These are phyloP conservation scores for Noctua fimbriata DNA, from an alignment of 2,888 invertebrate species.

Conservation along the genomic window DNA sequence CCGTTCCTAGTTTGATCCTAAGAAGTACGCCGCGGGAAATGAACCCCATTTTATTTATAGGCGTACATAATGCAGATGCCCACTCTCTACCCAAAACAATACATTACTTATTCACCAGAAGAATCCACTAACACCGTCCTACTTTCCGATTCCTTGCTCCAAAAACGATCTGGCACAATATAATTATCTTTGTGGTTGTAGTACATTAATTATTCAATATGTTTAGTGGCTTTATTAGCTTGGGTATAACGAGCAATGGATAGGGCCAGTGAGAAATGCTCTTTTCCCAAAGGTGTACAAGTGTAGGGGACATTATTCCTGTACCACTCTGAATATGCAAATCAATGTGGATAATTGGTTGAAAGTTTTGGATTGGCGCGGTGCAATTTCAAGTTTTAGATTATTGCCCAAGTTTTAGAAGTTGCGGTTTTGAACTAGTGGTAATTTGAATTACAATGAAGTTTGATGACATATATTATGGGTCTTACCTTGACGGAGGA, in stretches of 20 bases:
- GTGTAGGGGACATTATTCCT: constrained; percentile 53
- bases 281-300: constrained; percentile 63
- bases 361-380: constrained; percentile 62
- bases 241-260: constrained; percentile 78
- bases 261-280: constrained; percentile 48
- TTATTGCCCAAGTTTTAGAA: constrained; percentile 67
- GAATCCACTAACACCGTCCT: constrained; percentile 58
- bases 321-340: constrained; percentile 67
- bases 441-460: constrained; percentile 68
- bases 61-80: constrained; percentile 51
- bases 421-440: constrained; percentile 63
- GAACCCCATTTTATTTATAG: constrained; percentile 48
- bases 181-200: constrained; percentile 71
- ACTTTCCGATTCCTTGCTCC: constrained; percentile 63
- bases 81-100: constrained; percentile 58
- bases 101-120: constrained; percentile 67
- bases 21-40: constrained; percentile 34
- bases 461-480: constrained; percentile 55
- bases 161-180: constrained; percentile 68
- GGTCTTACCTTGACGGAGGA: constrained; percentile 21
- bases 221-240: constrained; percentile 75
- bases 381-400: constrained; percentile 71
- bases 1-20: constrained; percentile 2
- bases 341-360: constrained; percentile 69
- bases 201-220: constrained; percentile 81